Evolutionary conservation across 1,140 invertebrate genomes (phyloP), one percentile per base, ranked within the genome.

Genomic region (Dendroctonus valens): DNA sequence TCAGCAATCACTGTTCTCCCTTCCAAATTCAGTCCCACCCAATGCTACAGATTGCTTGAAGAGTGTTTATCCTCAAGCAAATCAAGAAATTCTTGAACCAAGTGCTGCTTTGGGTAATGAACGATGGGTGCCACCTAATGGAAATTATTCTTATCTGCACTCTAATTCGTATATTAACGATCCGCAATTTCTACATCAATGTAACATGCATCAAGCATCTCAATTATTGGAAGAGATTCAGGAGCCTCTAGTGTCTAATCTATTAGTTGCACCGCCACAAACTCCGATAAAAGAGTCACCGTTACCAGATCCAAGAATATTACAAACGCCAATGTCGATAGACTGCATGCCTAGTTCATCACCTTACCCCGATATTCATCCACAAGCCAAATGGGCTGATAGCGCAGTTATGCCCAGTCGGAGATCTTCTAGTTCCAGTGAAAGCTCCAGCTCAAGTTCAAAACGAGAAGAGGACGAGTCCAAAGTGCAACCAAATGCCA

Each of bases 381-480:
- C 80, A n/a, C 83, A 85, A 72, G 85, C 86, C 8, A 87, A 89
- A 72, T 90, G 88, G 87, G 83, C 86, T 5, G 89, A 90, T 67
- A 87, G 86, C 69, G 86, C 88, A 71, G 82, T 90, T 42, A 81
- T 90, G 64, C 88, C 87, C 5, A 81, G 80, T 8, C 77, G 87
- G 61, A 75, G 87, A 63, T 89, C 87, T 2, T 82, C 83, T 2
- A 86, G 86, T 55, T 76, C 83, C 38, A 81, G 77, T 65, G 81
- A 81, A 6, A 55, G 50, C 40, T 82, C 83, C 51, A 76, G 26
- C 26, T 26, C 83, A 37, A 80, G 77, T 65, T 81, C 82, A 44
- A 79, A 80, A 50, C 79, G 81, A 67, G 77, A 77, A 42, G 78
- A 80, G 63, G 72, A 79, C 69, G 72, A 77, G 62, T 26, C 26